Conservation (phyloP, 2,113 vertebrate genomes). For the Porphyrio hochstetteri region DNA sequence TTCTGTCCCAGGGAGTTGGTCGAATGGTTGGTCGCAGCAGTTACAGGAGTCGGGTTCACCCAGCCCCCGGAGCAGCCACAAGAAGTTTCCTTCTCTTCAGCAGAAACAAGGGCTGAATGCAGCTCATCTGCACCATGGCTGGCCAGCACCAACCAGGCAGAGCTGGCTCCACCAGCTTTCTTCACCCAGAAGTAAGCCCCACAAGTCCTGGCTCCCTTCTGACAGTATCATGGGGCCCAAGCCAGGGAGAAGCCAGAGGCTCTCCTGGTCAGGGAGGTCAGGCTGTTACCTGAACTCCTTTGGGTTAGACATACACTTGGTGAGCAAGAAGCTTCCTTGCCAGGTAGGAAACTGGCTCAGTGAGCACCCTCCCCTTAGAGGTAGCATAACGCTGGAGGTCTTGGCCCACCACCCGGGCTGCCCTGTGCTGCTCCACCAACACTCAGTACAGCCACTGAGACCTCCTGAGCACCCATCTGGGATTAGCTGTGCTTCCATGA, state of each 20-base stretch:
- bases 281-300: not conserved
- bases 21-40: slow-evolving; percentile 83
- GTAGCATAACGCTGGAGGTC: not conserved
- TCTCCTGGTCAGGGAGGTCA: not conserved
- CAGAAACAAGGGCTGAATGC: not conserved
- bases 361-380: not conserved
- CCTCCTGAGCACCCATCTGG: not conserved
- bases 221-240: not conserved
- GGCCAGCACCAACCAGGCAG: not conserved
- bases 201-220: not conserved
- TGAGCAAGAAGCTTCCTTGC: not conserved
- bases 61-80: not conserved
- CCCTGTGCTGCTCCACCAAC: not conserved
- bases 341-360: not conserved
- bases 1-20: slow-evolving; percentile 83
- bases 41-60: slow-evolving; percentile 57
- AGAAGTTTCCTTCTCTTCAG: not conserved
- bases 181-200: slow-evolving; percentile 57
- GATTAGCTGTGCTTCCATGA: not conserved
- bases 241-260: not conserved
- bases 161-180: not conserved
- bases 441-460: not conserved
- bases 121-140: not conserved
- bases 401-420: not conserved
- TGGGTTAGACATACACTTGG: not conserved